Conservation (phyloP, 2,888 invertebrate genomes). For the Ditula angustiorana region DNA sequence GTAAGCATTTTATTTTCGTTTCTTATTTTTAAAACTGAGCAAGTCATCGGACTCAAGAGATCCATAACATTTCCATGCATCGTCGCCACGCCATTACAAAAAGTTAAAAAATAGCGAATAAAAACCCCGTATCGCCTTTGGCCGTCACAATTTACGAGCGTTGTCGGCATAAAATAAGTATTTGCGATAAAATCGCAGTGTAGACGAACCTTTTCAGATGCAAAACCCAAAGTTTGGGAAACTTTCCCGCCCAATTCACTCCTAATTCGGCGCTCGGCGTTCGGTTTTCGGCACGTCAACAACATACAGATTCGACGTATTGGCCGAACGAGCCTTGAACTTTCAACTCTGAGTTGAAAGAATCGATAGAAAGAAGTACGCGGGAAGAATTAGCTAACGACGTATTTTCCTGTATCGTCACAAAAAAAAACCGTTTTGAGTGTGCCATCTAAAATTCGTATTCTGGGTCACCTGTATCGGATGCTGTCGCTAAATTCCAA, state of each 20-base stretch:
- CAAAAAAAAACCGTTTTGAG: too few relatives aligned
- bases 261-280: slow-evolving; percentile 8
- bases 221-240: slow-evolving; percentile 32
- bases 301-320: slow-evolving; percentile 23
- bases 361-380: slow-evolving; percentile 12
- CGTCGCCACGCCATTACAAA: neutral
- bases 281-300: slow-evolving; percentile 18
- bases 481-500: too few relatives aligned
- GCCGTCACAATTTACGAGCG: slow-evolving; percentile 28
- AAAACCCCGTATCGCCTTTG: slow-evolving; percentile 24
- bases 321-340: slow-evolving; percentile 26
- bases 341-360: slow-evolving; percentile 13
- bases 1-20: neutral
- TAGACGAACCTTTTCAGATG: slow-evolving; percentile 38
- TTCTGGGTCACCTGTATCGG: too few relatives aligned
- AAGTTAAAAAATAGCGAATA: slow-evolving; percentile 11
- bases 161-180: slow-evolving; percentile 30
- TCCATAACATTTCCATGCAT: neutral
- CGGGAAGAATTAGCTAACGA: neutral
- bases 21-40: neutral
- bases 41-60: neutral
- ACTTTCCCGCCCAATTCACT: slow-evolving; percentile 21
- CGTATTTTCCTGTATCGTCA: too few relatives aligned
- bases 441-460: too few relatives aligned
- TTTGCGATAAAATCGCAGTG: slow-evolving; percentile 19